These are phyloP conservation scores for Melanotaenia boesemani DNA, from an alignment of 2,797 vertebrate species.

Conservation along the genomic window DNA sequence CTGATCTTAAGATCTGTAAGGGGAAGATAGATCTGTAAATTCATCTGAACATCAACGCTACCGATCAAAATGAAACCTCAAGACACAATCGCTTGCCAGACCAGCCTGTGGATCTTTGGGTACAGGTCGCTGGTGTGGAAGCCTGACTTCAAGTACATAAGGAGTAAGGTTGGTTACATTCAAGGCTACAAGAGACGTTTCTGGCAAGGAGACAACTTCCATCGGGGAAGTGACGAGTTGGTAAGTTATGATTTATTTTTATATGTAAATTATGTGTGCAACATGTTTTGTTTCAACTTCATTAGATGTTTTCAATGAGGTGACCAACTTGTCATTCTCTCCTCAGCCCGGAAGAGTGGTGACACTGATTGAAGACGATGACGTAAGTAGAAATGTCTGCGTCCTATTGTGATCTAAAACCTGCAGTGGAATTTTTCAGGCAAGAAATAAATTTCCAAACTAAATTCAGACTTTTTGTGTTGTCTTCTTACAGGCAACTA, in stretches of 20 bases:
- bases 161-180: slow-evolving; percentile 90
- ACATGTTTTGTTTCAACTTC: neutral
- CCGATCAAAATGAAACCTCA: slow-evolving; percentile 79
- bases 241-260: slow-evolving; percentile 75
- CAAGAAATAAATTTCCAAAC: neutral
- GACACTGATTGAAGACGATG: slow-evolving; percentile 92
- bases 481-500: slow-evolving; percentile 79
- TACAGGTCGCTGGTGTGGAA: slow-evolving; percentile 97
- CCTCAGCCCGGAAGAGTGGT: slow-evolving; percentile 95
- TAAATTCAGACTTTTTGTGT: neutral
- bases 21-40: neutral
- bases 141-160: slow-evolving; percentile 91
- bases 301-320: slow-evolving; percentile 29
- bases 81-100: slow-evolving; percentile 73
- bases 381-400: slow-evolving; percentile 85
- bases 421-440: neutral
- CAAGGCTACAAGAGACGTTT: slow-evolving; percentile 94
- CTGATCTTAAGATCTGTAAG: too few species aligned
- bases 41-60: slow-evolving; percentile 55
- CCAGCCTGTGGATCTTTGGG: slow-evolving; percentile 92
- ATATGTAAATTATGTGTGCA: too few species aligned
- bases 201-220: slow-evolving; percentile 97
- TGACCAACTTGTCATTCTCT: slow-evolving; percentile 19
- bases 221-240: slow-evolving; percentile 89
- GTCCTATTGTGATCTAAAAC: slow-evolving; percentile 9